These are phyloP conservation scores for Cathartes aura DNA, from an alignment of 2,113 vertebrate species.

Conservation along the genomic window DNA sequence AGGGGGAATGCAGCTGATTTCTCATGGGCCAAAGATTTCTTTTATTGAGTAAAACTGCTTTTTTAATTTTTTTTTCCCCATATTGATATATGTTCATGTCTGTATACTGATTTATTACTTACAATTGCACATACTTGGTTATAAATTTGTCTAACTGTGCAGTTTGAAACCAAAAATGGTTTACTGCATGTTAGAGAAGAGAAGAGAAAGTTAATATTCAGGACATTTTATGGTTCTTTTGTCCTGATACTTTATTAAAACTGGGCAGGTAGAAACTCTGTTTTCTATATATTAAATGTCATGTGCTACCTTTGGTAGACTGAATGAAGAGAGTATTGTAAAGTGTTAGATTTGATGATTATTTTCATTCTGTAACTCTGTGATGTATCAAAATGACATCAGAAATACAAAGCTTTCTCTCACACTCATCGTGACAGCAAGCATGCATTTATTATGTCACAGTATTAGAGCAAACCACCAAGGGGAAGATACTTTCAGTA, in stretches of 20 bases:
- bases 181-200: background rate
- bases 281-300: background rate
- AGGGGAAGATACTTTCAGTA: background rate
- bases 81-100: rapidly evolving
- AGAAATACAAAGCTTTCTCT: background rate
- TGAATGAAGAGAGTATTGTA: background rate
- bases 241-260: background rate
- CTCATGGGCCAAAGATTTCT: background rate
- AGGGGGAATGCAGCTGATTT: background rate
- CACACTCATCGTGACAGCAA: background rate
- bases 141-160: background rate
- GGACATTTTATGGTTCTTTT: background rate
- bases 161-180: background rate
- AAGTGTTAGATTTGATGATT: background rate
- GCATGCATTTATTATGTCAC: background rate
- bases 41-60: background rate
- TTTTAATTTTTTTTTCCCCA: background rate
- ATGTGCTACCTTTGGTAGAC: background rate
- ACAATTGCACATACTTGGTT: background rate
- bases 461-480: background rate
- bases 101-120: background rate
- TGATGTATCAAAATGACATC: background rate
- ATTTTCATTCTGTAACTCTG: background rate
- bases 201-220: background rate
- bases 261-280: background rate